Base-by-base conservation (phyloP, 2,113 vertebrate genomes). In the Pampusana beccarii region DNA sequence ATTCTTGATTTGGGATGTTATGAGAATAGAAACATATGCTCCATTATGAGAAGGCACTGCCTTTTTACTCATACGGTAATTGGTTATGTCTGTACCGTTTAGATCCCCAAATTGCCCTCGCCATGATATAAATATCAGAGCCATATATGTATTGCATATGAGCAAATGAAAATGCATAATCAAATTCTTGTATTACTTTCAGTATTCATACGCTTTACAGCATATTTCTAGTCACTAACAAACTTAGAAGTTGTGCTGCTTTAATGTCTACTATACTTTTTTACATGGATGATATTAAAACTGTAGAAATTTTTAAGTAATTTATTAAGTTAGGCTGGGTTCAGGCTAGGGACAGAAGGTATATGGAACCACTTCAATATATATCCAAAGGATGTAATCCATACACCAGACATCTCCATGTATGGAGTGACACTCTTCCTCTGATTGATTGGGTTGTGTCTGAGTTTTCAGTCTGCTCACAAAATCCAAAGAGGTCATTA, bases 91-190 rank as follows among this genome's bases (percentile, higher is more conserved):
- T 70, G 26, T 9, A 53, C 13, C 29, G 4, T 29, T 92, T 20
- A 75, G 7, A 73, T 40, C 17, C 26, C 42, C 73, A 40, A 73
- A 80, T 3, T 44, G 23, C 16, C 19, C 26, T 73, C 54, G 64
- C 24, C 23, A 2, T 26, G 50, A 56, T 26, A 56, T 5, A 23
- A 23, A 1, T 33, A 58, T 28, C 36, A 72, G 26, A 85, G 15
- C 12, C n/a, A 60, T 1, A 12, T 11, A 38, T 0, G 1, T 48
- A 42, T 1, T 65, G 19, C 10, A 57, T 26, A 50, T 7, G 4
- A 91, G 53, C 38, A 90, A 65, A 8, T 72, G n/a, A 85, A 93
- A 77, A 84, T 19, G 13, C 6, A 8, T 44, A 38, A 71, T 82
- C 51, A 58, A 9, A 29, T 31, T 85, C 28, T 23, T 57, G 10